Percentiles rank a stretch among this genome's conserved stretches.
phyloP scores from a whole-genome alignment of 1,140 invertebrate species.

The Mactra quadrangularis region DNA sequence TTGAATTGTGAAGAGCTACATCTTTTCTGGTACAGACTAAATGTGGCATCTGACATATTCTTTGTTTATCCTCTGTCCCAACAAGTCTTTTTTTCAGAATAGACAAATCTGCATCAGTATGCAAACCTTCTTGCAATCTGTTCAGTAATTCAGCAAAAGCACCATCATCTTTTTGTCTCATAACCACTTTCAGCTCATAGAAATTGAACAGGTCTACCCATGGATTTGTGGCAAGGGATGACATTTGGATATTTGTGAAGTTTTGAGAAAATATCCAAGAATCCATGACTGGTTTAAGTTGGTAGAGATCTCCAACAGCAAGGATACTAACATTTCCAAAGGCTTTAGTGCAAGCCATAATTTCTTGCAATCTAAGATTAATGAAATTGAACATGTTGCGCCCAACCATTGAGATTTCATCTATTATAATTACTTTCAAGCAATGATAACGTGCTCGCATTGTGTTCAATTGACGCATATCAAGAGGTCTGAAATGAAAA shows the following conservation, averaged over 20 bases:
- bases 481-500: conserved; percentile 63
- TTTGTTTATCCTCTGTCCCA: neutral
- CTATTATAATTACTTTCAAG: conserved; percentile 57
- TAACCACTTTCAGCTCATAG: conserved; percentile 3
- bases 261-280: conserved; percentile 41
- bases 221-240: conserved; percentile 9
- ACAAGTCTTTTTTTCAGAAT: too few species aligned
- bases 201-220: conserved; percentile 39
- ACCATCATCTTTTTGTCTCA: too few species aligned
- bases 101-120: too few species aligned
- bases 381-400: conserved; percentile 57
- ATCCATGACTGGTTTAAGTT: conserved; percentile 60
- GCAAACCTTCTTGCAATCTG: too few species aligned
- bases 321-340: conserved; percentile 64
- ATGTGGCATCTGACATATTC: neutral
- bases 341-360: conserved; percentile 43
- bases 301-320: conserved; percentile 66
- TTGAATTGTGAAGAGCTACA: conserved; percentile 38
- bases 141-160: too few species aligned
- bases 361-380: conserved; percentile 57
- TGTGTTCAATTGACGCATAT: conserved; percentile 59
- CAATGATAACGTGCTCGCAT: conserved; percentile 32
- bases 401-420: conserved; percentile 68
- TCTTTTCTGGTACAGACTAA: too few species aligned
- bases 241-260: neutral